Conservation (phyloP, 2,888 invertebrate genomes). For the Leptopterna dolabrata region DNA sequence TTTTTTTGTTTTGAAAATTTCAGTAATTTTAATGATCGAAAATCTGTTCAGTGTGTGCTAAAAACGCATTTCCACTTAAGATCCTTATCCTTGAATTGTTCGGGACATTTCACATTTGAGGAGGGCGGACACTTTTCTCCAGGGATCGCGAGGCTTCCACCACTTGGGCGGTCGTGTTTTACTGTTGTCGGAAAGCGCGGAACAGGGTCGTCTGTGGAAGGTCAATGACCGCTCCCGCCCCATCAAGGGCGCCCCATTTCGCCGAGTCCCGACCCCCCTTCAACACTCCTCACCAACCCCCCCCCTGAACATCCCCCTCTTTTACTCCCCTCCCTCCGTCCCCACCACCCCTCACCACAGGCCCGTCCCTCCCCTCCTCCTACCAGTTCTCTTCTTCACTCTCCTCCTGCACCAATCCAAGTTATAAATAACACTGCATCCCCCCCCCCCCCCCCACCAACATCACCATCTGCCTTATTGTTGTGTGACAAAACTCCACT, state of each 20-base stretch:
- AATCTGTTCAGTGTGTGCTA: too few species aligned
- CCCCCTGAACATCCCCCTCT: not conserved
- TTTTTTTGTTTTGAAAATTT: too few species aligned
- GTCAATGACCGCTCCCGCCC: constrained; percentile 20
- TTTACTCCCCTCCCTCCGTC: constrained; percentile 1
- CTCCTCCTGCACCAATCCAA: not conserved
- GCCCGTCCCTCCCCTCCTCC: not conserved
- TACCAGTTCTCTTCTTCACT: too few species aligned
- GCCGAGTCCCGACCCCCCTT: constrained; percentile 29
- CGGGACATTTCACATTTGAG: too few species aligned
- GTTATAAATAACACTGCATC: not conserved
- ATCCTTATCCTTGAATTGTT: too few species aligned
- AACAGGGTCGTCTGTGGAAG: constrained; percentile 3
- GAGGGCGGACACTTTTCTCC: too few species aligned
- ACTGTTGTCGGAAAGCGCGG: not conserved
- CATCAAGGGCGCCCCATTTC: constrained; percentile 24
- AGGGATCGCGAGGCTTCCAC: too few species aligned
- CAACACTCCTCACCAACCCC: not conserved
- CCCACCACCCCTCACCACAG: not conserved
- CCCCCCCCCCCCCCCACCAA: not conserved
- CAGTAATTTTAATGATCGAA: too few species aligned
- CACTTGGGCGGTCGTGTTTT: not conserved
- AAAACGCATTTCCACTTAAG: too few species aligned
- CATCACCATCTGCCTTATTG: not conserved
- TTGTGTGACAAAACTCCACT: too few species aligned